Evolutionary conservation across 1,140 invertebrate genomes (phyloP), one percentile per base, ranked within the genome.

Genomic region (Ruditapes philippinarum): DNA sequence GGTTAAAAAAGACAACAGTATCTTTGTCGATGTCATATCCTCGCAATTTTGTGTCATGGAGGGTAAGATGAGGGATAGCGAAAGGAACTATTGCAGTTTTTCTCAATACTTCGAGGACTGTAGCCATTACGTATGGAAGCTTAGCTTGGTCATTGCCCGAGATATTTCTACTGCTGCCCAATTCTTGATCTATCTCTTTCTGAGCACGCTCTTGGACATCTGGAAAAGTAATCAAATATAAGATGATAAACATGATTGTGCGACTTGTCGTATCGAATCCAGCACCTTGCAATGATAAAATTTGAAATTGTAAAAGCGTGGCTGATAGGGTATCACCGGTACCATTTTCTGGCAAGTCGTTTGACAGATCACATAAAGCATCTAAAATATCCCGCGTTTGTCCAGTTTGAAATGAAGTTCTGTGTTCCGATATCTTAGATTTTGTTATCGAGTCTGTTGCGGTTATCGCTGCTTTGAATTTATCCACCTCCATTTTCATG

Each of bases 191-290:
- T 22, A 99, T 95, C 95, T 99, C 98, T 78, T 98, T 97, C 95
- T 98, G 98, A 0, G 99, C 97, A 11, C 97, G 97, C 38, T 96
- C 96, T 94, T 98, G 98, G 0, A 97, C 97, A 3, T 97, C 96
- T 22, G 97, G 97, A 96, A 98, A 95, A 14, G 96, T 94, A 0
- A 98, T 97, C 96, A 99, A 97, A 89, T 97, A 97, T 5, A 99
- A 95, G 19, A 98, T 95, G 91, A 98, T 97, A 98, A 98, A 99
- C 28, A 97, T 96, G 14, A 99, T 93, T 0, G 98, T 98, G 0
- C 97, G 97, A 38, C 98, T 95, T 0, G 98, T 98, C 0, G 98
- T 99, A 93, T 99, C 98, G 25, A 98, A 96, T 0, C 98, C 70
- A 2, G 74, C 74, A 7, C 74, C 42, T 49, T 89, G 90, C 65